Evolutionary conservation across 2,797 vertebrate genomes (phyloP), one percentile per base, ranked within the genome.

Genomic region (Rhadinocentrus ornatus): DNA sequence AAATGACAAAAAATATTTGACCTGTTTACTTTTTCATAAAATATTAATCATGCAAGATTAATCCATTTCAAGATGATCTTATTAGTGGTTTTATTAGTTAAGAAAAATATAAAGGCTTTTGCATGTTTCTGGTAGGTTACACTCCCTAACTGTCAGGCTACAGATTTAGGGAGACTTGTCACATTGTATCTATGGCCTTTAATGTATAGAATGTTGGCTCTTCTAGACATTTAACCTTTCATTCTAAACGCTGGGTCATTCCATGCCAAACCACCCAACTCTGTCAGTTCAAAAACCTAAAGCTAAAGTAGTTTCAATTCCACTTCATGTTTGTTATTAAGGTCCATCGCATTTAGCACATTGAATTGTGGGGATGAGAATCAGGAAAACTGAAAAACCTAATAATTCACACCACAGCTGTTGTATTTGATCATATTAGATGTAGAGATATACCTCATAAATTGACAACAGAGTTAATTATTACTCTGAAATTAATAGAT

Each of bases 1-100:
- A 60, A 61, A 73, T 60, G 69, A 75, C 35, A 65, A 73, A 31
- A 76, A 81, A 71, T 34, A 22, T 35, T 48, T 66, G 65, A 53
- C 54, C 31, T 62, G 16, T 70, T 71, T 29, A 3, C 62, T 37
- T 54, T 27, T 27, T 8, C 26, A 29, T 5, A 54, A 54, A 15
- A 54, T 54, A 6, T 27, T 26, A 27, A 13, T 13, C 6, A 54
- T 12, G 3, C 3, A 1, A 12, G 50, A 54, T 15, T 26, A 3
- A 27, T 27, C 29, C 12, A 5, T 24, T 6, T 26, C 6, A 29
- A 26, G 12, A 54, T 54, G 11, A 16, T 27, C 16, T 31, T 31
- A 31, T 31, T 31, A 31, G 12, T 12, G 9, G n/a, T 26, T 16
- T 27, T 29, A 26, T 53, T 13, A 27, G 12, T 27, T 12, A 15